Base-by-base conservation (phyloP, 2,888 invertebrate genomes). In the Dynastes maya region DNA sequence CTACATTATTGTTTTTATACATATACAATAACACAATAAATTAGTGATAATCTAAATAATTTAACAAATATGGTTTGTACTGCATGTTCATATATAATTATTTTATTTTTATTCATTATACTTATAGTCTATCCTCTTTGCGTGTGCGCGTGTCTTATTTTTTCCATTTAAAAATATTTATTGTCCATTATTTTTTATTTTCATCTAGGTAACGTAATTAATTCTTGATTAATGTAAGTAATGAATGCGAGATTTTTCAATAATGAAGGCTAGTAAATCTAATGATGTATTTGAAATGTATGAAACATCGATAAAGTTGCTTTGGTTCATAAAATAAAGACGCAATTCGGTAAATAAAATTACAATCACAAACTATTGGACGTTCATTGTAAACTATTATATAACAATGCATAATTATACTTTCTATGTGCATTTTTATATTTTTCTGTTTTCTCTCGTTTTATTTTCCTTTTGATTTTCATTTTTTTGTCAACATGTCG, bases 301-400 rank as follows among this genome's bases (percentile, higher is more conserved):
- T 32, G 29, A 63, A 63, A 67, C 27, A 45, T 65, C 40, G 27
- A 53, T 45, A 64, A 67, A 51, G 67, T 67, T 76, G 76, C 65
- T 76, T 76, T 55, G 55, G 16, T 27, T 67, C 27, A 55, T 37
- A 27, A 8, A 63, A 67, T 67, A 67, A 40, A 9, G 32, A 32
- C 40, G 58, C 32, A 58, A 74, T 61, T 72, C 61, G 58, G n/a
- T 55, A 58, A 55, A 72, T 74, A 75, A 75, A 71, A 72, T 40
- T 61, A 16, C 58, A 72, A 58, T 71, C 40, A 22, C 55, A 71
- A 58, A 71, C 55, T 71, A 32, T 71, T 71, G 22, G 55, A 75
- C 64, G 13, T 74, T 40, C 61, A 29, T 75, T 27, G 40, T 45
- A 45, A 40, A 40, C n/a, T 75, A 32, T 37, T 37, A 5, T 37